These are phyloP conservation scores for Galaxea fascicularis DNA, from an alignment of 92 coral and sea anemone species.

Conservation along the genomic window DNA sequence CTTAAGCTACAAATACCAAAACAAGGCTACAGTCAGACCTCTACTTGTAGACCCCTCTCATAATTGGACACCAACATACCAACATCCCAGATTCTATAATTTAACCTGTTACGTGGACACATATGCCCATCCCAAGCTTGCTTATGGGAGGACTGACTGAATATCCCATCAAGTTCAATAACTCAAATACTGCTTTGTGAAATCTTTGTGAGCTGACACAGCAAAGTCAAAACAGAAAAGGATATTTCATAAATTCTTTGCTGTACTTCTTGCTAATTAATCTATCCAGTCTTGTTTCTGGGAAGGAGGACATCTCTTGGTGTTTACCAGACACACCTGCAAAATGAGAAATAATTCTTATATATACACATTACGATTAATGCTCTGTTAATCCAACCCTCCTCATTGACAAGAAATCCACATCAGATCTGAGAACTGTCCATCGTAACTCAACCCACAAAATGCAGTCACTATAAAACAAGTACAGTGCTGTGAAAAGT, in stretches of 20 bases:
- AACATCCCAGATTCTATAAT: too few relatives aligned
- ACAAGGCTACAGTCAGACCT: too few relatives aligned
- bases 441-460: too few relatives aligned
- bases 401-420: background rate
- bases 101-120: too few relatives aligned
- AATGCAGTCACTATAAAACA: too few relatives aligned
- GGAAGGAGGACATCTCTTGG: slow-evolving; percentile 97
- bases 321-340: slow-evolving; percentile 79
- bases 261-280: slow-evolving; percentile 73
- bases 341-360: background rate
- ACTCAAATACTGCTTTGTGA: background rate
- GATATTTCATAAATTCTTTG: slow-evolving; percentile 85
- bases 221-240: slow-evolving; percentile 23
- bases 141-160: too few relatives aligned
- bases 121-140: too few relatives aligned
- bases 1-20: too few relatives aligned
- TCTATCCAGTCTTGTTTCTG: slow-evolving; percentile 94
- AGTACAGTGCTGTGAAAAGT: too few relatives aligned
- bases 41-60: too few relatives aligned
- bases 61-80: too few relatives aligned
- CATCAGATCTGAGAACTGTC: too few relatives aligned
- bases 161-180: background rate
- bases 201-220: background rate
- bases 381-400: background rate
- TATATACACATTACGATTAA: background rate